phyloP scores from a whole-genome alignment of 2,797 vertebrate genomes.

The Megaceryle alcyon region DNA sequence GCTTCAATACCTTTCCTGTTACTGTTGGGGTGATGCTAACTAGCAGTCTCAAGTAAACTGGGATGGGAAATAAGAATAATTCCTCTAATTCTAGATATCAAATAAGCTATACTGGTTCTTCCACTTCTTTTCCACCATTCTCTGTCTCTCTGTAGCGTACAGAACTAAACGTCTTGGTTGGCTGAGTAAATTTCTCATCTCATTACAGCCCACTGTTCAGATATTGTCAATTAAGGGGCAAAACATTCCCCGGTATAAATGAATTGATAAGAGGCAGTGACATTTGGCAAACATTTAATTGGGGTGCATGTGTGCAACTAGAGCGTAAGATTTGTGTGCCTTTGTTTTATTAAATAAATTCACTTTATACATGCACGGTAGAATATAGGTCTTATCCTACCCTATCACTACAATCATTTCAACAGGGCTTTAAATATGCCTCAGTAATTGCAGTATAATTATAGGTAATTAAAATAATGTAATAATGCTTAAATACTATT shows the following conservation, averaged over 20 bases:
- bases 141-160: neutral
- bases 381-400: neutral
- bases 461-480: neutral
- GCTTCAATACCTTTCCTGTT: neutral
- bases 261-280: constrained; percentile 35
- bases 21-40: neutral
- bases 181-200: constrained; percentile 34
- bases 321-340: neutral
- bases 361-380: neutral
- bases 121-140: neutral
- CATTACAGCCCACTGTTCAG: constrained; percentile 26
- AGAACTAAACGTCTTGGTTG: constrained; percentile 39
- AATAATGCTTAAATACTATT: neutral
- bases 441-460: neutral
- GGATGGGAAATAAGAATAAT: neutral
- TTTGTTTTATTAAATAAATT: neutral
- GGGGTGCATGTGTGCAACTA: neutral
- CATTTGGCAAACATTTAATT: constrained; percentile 52
- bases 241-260: constrained; percentile 25
- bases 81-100: neutral
- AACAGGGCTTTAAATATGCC: neutral
- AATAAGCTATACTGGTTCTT: neutral
- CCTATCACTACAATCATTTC: neutral
- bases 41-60: neutral
- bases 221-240: constrained; percentile 55